Conservation (phyloP, 2,888 invertebrate species). For the Hypomecis atomaria region DNA sequence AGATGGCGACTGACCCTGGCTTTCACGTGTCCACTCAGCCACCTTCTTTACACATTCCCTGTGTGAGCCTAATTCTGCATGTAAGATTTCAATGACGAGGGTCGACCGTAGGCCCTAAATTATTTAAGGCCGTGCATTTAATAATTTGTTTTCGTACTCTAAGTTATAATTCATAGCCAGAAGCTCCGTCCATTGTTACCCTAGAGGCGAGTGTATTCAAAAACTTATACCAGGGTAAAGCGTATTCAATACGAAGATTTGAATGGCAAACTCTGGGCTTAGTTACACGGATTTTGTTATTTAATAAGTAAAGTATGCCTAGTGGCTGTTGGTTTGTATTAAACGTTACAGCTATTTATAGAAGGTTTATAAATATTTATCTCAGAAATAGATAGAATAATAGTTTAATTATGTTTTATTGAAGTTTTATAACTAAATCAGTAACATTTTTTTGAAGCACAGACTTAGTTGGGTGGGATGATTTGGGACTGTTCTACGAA, state of each 20-base stretch:
- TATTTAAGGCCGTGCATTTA: slow-evolving; percentile 50
- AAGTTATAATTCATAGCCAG: slow-evolving; percentile 48
- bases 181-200: slow-evolving; percentile 46
- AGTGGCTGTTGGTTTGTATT: no score
- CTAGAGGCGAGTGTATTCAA: slow-evolving; percentile 25
- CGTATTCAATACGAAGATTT: slow-evolving; percentile 31
- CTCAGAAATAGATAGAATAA: no score
- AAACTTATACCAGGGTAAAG: slow-evolving; percentile 24
- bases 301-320: background rate
- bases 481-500: no score
- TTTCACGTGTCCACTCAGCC: slow-evolving; percentile 30
- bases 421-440: no score
- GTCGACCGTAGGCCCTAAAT: slow-evolving; percentile 48
- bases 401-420: no score
- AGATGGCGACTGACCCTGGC: slow-evolving; percentile 25
- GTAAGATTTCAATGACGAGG: slow-evolving; percentile 58
- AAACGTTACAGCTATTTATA: no score
- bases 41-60: slow-evolving; percentile 48
- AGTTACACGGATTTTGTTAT: slow-evolving; percentile 11
- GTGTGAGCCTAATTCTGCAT: slow-evolving; percentile 45
- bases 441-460: no score
- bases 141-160: slow-evolving; percentile 51
- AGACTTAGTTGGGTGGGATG: no score
- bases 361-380: no score
- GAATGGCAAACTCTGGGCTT: slow-evolving; percentile 12